Evolutionary conservation across 2,113 vertebrate species (phyloP), one percentile per base, ranked within the genome.

Genomic region (Craseonycteris thonglongyai): DNA sequence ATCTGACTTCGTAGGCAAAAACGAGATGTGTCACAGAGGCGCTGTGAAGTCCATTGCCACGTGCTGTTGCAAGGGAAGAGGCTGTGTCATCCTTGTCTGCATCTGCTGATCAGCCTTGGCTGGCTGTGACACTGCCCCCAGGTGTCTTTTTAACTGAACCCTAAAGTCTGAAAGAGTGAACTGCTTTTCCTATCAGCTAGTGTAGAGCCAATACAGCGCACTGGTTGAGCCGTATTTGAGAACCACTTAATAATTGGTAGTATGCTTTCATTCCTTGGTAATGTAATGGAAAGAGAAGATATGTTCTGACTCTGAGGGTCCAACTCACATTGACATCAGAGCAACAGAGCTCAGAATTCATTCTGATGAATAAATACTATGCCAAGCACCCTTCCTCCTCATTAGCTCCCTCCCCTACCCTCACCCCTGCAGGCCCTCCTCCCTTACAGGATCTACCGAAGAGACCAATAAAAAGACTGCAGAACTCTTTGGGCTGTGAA

Each of bases 401-500:
- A 7, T 59, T 5, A 30, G n/a, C n/a, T 65, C 40, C 51, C 4
- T 63, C 4, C 40, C 22, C 0, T 3, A 4, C 61, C 15, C 30
- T 13, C 35, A 2, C 7, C 15, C 12, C 2, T 0, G 30, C 30
- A 0, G 3, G 19, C 10, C 30, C 8, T 28, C 13, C 24, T 35
- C 9, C 12, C 45, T 54, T 30, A 21, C 14, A 47, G 51, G 15
- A 40, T 81, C 49, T 33, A 42, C 33, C 40, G 16, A 72, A 61
- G 28, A 88, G n/a, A 65, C 19, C 42, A 66, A 1, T 75, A 38
- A 35, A 65, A 38, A 51, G 59, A 65, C 38, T 18, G 49, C 7
- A 42, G n/a, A 74, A 74, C 61, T 85, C 47, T 92, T 85, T 88
- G 26, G 72, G 26, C 87, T 91, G 47, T 68, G 65, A 68, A 65